These are phyloP conservation scores for Drosophila kikkawai DNA, from an alignment of 1,140 invertebrate genomes.

Conservation along the genomic window DNA sequence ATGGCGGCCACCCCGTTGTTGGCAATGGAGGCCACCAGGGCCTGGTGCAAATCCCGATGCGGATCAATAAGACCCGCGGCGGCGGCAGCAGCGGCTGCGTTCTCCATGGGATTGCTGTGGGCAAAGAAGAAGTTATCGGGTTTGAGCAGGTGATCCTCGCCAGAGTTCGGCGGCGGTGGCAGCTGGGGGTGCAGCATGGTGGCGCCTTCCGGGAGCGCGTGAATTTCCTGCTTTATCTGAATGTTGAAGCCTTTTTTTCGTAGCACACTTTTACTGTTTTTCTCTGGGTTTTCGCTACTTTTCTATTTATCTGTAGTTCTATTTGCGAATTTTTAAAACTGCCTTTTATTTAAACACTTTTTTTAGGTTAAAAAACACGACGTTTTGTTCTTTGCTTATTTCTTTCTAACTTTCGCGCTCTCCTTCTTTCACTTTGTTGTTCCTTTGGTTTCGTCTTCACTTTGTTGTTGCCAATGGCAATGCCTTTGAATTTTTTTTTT, in stretches of 20 bases:
- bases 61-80: constrained; percentile 86
- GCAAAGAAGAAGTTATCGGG: constrained; percentile 79
- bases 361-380: constrained; percentile 4
- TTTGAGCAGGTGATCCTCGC: constrained; percentile 56
- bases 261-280: constrained; percentile 8
- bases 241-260: constrained; percentile 59
- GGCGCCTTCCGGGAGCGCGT: constrained; percentile 76
- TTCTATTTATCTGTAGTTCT: background rate
- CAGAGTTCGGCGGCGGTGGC: constrained; percentile 38
- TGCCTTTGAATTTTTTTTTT: constrained; percentile 30
- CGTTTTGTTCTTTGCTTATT: constrained; percentile 14
- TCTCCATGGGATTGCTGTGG: constrained; percentile 86
- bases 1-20: constrained; percentile 79
- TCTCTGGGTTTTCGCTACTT: background rate
- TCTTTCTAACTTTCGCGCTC: constrained; percentile 3
- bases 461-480: constrained; percentile 74
- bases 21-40: constrained; percentile 87
- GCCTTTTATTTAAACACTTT: background rate
- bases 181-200: constrained; percentile 77
- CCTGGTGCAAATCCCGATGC: constrained; percentile 87
- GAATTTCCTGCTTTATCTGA: constrained; percentile 80
- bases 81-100: constrained; percentile 85
- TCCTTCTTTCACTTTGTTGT: constrained; percentile 22
- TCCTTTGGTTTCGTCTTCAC: constrained; percentile 20
- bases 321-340: background rate